Evolutionary conservation across 2,888 invertebrate species (phyloP).

Genomic region (Mesorhabditis sp.): DNA sequence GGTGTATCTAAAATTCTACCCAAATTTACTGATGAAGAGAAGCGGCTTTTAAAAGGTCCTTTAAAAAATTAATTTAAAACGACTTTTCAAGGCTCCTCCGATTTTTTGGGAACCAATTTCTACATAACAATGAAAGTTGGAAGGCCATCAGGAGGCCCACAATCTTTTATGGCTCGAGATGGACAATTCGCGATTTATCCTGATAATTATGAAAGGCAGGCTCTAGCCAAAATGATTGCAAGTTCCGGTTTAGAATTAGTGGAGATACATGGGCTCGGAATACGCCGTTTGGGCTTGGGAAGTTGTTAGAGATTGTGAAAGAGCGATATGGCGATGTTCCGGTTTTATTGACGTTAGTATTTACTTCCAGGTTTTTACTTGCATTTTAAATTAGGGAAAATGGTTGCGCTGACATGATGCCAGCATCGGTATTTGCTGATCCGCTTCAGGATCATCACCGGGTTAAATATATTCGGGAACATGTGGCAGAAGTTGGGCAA

Average conservation of each 20-base stretch:
- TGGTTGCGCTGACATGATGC: slow-evolving; percentile 34
- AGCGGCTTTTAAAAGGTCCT: slow-evolving; percentile 12
- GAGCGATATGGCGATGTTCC: slow-evolving; percentile 65
- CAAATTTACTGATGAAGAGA: slow-evolving; percentile 30
- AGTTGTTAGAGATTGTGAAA: slow-evolving; percentile 66
- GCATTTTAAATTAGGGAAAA: slow-evolving; percentile 63
- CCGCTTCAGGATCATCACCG: slow-evolving; percentile 31
- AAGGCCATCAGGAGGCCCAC: not conserved
- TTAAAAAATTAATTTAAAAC: not conserved
- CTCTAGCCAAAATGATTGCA: not conserved
- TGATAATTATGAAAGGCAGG: slow-evolving; percentile 29
- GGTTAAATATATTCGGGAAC: slow-evolving; percentile 29
- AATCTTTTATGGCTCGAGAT: not conserved
- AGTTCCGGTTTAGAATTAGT: slow-evolving; percentile 27
- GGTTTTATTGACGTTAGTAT: slow-evolving; percentile 52
- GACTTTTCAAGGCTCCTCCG: slow-evolving; percentile 64
- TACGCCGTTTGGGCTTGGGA: slow-evolving; percentile 67
- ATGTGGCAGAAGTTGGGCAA: slow-evolving; percentile 26
- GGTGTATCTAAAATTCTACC: slow-evolving; percentile 18
- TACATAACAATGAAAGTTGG: slow-evolving; percentile 64
- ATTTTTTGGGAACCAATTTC: slow-evolving; percentile 74
- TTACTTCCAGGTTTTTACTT: slow-evolving; percentile 24
- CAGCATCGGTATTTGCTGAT: slow-evolving; percentile 12
- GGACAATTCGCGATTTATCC: not conserved
- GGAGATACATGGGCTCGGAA: slow-evolving; percentile 45